Evolutionary conservation across 1,140 invertebrate species (phyloP), one percentile per base, ranked within the genome.

Genomic region (Phymastichus coffea): DNA sequence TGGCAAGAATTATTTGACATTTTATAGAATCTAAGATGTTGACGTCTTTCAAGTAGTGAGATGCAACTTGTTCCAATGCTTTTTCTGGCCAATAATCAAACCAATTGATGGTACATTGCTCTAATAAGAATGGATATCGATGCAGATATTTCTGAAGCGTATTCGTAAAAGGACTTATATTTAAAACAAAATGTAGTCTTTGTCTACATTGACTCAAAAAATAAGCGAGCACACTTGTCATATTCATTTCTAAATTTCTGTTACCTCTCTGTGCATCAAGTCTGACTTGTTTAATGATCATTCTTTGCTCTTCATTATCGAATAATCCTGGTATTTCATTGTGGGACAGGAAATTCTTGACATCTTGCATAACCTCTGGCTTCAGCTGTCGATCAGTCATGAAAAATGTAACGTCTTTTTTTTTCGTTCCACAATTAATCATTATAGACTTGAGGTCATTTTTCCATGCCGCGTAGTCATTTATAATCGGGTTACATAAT

Each of bases 71-170:
- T 35, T 88, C 79, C 1, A 91, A 74, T 15, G 88, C 87, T 71
- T 88, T 86, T 40, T 82, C 80, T 7, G 89, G 88, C 89, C 89
- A 91, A 9, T 81, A 75, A 61, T 87, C 85, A 70, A 87, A 88
- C 85, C 87, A 91, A 71, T 35, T 85, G 1, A 64, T 48, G 0
- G 48, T 64, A 20, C 48, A 61, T 3, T 17, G 22, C 12, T 61
- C 54, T 10, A 61, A 35, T 2, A 61, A 23, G 1, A 4, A 17
- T 0, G 53, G 47, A 48, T 49, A 47, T 28, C 57, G 83, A 67
- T 60, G 75, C 4, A 69, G 33, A 47, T 66, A 68, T 17, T 12
- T 80, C 59, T 81, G 78, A 63, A 87, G 83, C 3, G 78, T 73
- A 44, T 80, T 75, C 2, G 84, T 83, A 55, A 84, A 82, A 0